phyloP scores from a whole-genome alignment of 2,888 invertebrate species.

The Agrochola circellaris region DNA sequence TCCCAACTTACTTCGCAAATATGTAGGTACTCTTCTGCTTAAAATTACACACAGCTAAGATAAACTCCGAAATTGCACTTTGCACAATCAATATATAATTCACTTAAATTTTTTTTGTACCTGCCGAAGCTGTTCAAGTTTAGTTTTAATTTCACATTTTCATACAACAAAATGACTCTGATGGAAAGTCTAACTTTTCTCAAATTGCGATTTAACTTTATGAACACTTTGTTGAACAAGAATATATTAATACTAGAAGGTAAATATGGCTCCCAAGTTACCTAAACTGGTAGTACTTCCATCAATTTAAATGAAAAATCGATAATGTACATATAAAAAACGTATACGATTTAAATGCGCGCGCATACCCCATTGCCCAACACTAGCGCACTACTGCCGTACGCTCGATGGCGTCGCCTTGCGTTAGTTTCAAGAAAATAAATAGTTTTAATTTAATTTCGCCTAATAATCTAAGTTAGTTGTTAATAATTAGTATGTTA shows the following conservation, averaged over 20 bases:
- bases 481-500: conserved; percentile 61
- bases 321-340: conserved; percentile 40
- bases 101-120: neutral
- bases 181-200: too few relatives aligned
- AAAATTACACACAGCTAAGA: neutral
- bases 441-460: conserved; percentile 53
- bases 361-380: conserved; percentile 42
- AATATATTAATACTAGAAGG: neutral
- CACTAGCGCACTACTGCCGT: conserved; percentile 57
- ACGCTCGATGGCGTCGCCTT: conserved; percentile 70
- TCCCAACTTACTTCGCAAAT: neutral
- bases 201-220: neutral
- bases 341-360: conserved; percentile 45
- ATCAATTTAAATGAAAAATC: conserved; percentile 50
- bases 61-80: conserved; percentile 4
- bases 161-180: neutral
- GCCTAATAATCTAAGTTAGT: conserved; percentile 57
- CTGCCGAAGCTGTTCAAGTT: neutral
- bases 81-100: neutral
- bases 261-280: conserved; percentile 4
- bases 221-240: conserved; percentile 7
- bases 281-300: neutral
- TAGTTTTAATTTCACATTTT: neutral
- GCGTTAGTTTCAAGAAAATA: conserved; percentile 62
- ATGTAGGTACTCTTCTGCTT: neutral